These are phyloP conservation scores for Agriopis aurantiaria DNA, from an alignment of 2,888 invertebrate genomes.

Conservation along the genomic window DNA sequence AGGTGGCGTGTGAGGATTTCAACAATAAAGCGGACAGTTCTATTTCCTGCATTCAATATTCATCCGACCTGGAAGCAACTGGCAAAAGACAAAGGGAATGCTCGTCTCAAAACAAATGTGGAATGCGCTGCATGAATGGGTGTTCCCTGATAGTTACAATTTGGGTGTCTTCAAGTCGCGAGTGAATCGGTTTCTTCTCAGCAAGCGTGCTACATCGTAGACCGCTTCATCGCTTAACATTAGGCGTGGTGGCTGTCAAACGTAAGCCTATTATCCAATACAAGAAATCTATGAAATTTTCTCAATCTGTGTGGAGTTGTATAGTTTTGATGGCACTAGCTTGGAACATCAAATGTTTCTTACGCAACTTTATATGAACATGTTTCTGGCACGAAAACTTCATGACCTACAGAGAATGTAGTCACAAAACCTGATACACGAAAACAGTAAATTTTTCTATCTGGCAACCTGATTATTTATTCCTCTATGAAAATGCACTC, in stretches of 20 bases:
- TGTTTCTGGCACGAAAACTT: too few relatives aligned
- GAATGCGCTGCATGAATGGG: too few relatives aligned
- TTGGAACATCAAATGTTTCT: too few relatives aligned
- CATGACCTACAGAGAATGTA: constrained; percentile 15
- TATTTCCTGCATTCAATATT: constrained; percentile 1
- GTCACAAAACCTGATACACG: constrained; percentile 40
- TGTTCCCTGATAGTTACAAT: too few relatives aligned
- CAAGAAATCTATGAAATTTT: background rate
- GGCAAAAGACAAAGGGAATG: background rate
- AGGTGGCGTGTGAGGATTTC: constrained; percentile 15
- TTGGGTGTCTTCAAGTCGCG: too few relatives aligned
- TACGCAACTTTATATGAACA: too few relatives aligned
- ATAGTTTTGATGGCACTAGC: background rate
- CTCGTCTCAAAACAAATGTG: background rate
- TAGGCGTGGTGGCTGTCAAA: too few relatives aligned
- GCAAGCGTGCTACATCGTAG: too few relatives aligned
- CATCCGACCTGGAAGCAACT: background rate
- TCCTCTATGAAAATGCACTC: constrained; percentile 69
- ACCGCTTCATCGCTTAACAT: too few relatives aligned
- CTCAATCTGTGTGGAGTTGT: background rate
- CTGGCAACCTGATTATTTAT: constrained; percentile 63
- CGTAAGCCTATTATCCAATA: too few relatives aligned
- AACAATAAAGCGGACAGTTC: constrained; percentile 19
- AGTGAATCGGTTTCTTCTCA: too few relatives aligned
- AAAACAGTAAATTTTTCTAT: constrained; percentile 45